Conservation (phyloP, 2,888 invertebrate genomes). For the Fragum whitleyi region DNA sequence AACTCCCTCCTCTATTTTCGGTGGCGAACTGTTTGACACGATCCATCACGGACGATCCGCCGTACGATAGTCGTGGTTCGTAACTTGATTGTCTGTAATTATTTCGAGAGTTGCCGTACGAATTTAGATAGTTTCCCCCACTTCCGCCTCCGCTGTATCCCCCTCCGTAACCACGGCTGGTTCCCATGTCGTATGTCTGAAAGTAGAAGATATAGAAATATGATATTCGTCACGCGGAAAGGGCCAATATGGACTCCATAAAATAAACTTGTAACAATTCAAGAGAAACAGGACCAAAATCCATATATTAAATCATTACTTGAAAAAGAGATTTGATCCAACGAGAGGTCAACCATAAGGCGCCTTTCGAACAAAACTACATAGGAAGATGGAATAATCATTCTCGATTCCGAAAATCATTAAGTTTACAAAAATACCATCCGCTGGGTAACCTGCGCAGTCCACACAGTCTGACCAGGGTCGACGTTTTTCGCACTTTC, state of each 20-base stretch:
- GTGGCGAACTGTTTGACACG: constrained; percentile 71
- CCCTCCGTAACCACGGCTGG: constrained; percentile 75
- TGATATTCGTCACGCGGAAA: too few relatives aligned
- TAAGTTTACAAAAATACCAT: too few relatives aligned
- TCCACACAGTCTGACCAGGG: too few relatives aligned
- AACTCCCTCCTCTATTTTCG: constrained; percentile 61
- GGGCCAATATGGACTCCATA: too few relatives aligned
- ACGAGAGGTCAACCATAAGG: too few relatives aligned
- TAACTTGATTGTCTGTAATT: constrained; percentile 64
- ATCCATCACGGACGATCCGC: constrained; percentile 70
- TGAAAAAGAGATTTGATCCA: too few relatives aligned
- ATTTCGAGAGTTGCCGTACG: constrained; percentile 63
- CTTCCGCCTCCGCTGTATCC: constrained; percentile 64
- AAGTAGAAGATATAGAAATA: constrained; percentile 47
- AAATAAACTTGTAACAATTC: background rate
- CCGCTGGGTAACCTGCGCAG: too few relatives aligned
- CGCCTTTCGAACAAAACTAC: too few relatives aligned
- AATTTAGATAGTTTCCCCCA: constrained; percentile 64
- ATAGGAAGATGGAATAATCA: too few relatives aligned
- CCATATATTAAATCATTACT: background rate
- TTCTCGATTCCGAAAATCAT: too few relatives aligned
- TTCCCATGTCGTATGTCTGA: constrained; percentile 80
- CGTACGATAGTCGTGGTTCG: constrained; percentile 53
- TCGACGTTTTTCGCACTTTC: too few relatives aligned
- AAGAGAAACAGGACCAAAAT: background rate